Evolutionary conservation across 2,888 invertebrate genomes (phyloP), one percentile per base, ranked within the genome.

Genomic region (Subacronicta megacephala): DNA sequence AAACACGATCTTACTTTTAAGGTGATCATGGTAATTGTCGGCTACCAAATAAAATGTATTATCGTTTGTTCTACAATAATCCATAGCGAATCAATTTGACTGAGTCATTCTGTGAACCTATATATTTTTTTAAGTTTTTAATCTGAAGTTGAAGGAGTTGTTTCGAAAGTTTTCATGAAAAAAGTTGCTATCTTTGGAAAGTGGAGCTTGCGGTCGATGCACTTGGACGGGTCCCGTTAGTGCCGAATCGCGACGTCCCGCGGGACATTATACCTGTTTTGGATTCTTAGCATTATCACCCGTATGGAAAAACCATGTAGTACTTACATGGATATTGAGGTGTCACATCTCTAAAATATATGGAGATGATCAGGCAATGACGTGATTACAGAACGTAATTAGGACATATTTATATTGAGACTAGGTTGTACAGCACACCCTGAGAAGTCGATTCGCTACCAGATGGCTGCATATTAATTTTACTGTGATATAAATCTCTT

Each of bases 151-250:
- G n/a, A n/a, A n/a, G n/a, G n/a, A n/a, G 9, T 47, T 17, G 41
- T 44, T 43, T 46, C 26, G n/a, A 33, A 42, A 40, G 7, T 33
- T 42, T 49, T 52, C 50, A 13, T 68, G 29, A 52, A 68, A 66
- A 66, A 67, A 33, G 35, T 51, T 12, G 18, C 41, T 38, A 54
- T 46, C 51, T 50, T 65, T 52, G 41, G 57, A 58, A 69, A 70
- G 55, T 67, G 52, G 75, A 72, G 61, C 64, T 64, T 9, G 72
- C 75, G 88, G 84, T 87, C 88, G 78, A 74, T 81, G 87, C 78
- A 70, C 83, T 72, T 69, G 60, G 54, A 64, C 49, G 54, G 44
- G 65, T 64, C 78, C 81, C 84, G 85, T 84, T 85, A 83, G 59
- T 67, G 73, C 81, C 84, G 79, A 84, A 85, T 75, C 74, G 78